Evolutionary conservation across 2,113 vertebrate genomes (phyloP).

Genomic region (Xiphias gladius): DNA sequence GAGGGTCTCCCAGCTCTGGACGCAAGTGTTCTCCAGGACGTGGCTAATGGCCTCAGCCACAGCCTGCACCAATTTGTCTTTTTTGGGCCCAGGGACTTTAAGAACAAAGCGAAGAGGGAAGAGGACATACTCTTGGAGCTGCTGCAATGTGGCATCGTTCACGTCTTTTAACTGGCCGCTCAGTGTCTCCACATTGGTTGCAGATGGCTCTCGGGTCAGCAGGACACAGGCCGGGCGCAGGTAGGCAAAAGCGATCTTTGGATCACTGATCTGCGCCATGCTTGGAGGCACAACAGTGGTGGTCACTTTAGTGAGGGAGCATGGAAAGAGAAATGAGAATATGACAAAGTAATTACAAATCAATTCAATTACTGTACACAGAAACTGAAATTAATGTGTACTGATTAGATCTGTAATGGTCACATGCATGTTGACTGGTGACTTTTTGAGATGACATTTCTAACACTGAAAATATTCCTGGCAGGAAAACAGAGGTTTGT

Average conservation of each 20-base stretch:
- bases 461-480: not conserved
- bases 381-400: not conserved
- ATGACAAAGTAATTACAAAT: not conserved
- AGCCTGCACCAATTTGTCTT: slow-evolving; percentile 85
- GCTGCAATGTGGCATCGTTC: slow-evolving; percentile 88
- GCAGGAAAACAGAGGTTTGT: not conserved
- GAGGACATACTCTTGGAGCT: slow-evolving; percentile 94
- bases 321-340: not conserved
- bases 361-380: not conserved
- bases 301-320: not conserved
- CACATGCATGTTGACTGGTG: not conserved
- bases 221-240: slow-evolving; percentile 92
- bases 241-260: slow-evolving; percentile 90
- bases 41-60: slow-evolving; percentile 87
- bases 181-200: slow-evolving; percentile 86
- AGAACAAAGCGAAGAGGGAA: slow-evolving; percentile 94
- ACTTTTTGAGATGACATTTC: not conserved
- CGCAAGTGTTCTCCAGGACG: slow-evolving; percentile 87
- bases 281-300: slow-evolving; percentile 53
- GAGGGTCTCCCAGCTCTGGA: slow-evolving; percentile 88
- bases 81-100: slow-evolving; percentile 85
- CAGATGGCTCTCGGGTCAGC: slow-evolving; percentile 88
- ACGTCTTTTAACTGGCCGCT: slow-evolving; percentile 81
- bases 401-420: not conserved
- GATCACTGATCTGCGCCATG: slow-evolving; percentile 90